Evolutionary conservation across 1,140 invertebrate species (phyloP), one percentile per base, ranked within the genome.

Genomic region (Oryctes rhinoceros): DNA sequence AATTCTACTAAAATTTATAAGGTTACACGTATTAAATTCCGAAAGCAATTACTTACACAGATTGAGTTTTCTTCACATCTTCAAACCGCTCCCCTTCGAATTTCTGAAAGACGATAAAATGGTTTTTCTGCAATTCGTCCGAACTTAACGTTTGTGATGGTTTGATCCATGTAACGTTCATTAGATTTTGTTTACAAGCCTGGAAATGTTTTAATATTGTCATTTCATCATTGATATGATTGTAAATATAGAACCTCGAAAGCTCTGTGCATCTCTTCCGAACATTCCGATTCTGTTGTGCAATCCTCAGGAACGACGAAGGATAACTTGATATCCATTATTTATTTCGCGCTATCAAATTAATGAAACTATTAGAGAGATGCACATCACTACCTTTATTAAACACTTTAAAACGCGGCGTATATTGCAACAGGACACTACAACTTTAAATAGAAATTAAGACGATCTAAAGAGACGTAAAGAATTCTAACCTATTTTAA

Each of bases 101-200:
- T 30, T 91, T 88, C 82, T 94, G 91, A 84, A 95, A 89, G 0
- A 96, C 90, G 85, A 95, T 93, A 4, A 95, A 91, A 89, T 95
- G 93, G 82, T 90, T 92, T 83, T 94, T 94, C 67, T 88, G 89
- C 13, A 93, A 88, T 6, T 90, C 86, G 9, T 90, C 81, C 39
- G 85, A 82, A 10, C 87, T 78, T 78, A 90, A 91, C 3, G 90
- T 82, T 30, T 86, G 82, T 83, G 39, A 44, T 30, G 90, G 89
- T 20, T 81, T 84, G 4, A 91, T 85, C 92, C 92, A 93, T 44
- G 83, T 53, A 48, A 90, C 88, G 65, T 86, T 83, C 13, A 91
- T 86, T 15, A 88, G 86, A 81, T 89, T 86, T 80, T 89, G 87
- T 37, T 87, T 85, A 74, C 91, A 90, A 84, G 89, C 89, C 90